phyloP scores from a whole-genome alignment of 2,797 vertebrate species.

The Rhinoraja longicauda region DNA sequence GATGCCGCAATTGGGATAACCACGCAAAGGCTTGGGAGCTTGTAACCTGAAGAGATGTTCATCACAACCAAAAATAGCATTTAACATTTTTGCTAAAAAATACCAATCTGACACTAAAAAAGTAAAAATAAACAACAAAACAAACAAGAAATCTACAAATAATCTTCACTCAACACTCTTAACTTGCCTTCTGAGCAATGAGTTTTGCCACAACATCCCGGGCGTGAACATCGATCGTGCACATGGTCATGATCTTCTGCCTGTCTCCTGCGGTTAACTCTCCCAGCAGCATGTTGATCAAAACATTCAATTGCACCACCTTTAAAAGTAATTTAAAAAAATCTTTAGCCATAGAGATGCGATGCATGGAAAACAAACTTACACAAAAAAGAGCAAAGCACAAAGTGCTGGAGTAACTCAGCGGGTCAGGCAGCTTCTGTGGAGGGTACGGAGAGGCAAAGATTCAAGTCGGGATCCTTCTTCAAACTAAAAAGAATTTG shows the following conservation, averaged over 20 bases:
- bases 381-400: no score
- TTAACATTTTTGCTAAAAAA: neutral
- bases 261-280: conserved; percentile 63
- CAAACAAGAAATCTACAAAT: neutral
- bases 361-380: neutral
- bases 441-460: no score
- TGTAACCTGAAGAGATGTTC: conserved; percentile 53
- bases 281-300: conserved; percentile 68
- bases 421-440: no score
- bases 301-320: conserved; percentile 68
- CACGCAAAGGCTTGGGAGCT: conserved; percentile 64
- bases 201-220: conserved; percentile 69
- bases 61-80: neutral
- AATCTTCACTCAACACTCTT: neutral
- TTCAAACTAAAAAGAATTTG: neutral
- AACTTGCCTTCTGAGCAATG: conserved; percentile 65
- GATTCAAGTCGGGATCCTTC: no score
- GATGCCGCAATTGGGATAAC: conserved; percentile 68
- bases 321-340: conserved; percentile 42
- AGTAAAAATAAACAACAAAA: neutral
- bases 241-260: conserved; percentile 77
- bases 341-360: neutral
- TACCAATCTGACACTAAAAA: neutral
- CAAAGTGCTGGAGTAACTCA: no score
- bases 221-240: conserved; percentile 68